Evolutionary conservation across 2,888 invertebrate species (phyloP), one percentile per base, ranked within the genome.

Genomic region (Subacronicta megacephala): DNA sequence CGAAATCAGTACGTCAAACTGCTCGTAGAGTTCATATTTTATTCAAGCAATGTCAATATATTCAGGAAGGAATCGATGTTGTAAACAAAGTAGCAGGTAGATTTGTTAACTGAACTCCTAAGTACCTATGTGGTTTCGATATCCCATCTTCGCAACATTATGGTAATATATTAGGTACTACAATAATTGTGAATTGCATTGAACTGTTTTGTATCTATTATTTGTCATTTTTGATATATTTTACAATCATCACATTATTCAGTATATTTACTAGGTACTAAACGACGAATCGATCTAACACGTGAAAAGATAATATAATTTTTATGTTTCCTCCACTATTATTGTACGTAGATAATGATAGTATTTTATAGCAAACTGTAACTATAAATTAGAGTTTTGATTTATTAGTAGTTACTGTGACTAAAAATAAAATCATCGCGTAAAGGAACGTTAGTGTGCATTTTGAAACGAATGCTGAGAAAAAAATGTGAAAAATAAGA

Each of bases 231-330:
- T 56, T 68, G 52, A 75, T 69, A 62, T 72, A 72, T 72, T 69
- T 57, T 52, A 68, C 64, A 66, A 73, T 70, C 67, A 70, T 72
- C 80, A 79, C 73, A 74, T 77, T 72, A 77, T 72, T 81, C 77
- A 81, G 78, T 77, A 77, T 83, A 81, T 86, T 89, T 81, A 84
- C 80, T 81, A 77, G 77, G 75, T 72, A 85, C 76, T 86, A 84
- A 88, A 88, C 80, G 78, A 81, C 75, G 75, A 74, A 80, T 82
- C 81, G 73, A 74, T 77, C 80, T 67, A 82, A 89, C 92, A 91
- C 90, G 90, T 92, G 89, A 89, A 87, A 87, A 84, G 86, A 87
- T 85, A 87, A 86, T 90, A 91, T 89, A 89, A 84, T 82, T 92
- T 90, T 93, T 90, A 92, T 90, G 89, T 84, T 90, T 90, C 87